Evolutionary conservation across 1,140 invertebrate species (phyloP), one percentile per base, ranked within the genome.

Genomic region (Brachionus koreanus): DNA sequence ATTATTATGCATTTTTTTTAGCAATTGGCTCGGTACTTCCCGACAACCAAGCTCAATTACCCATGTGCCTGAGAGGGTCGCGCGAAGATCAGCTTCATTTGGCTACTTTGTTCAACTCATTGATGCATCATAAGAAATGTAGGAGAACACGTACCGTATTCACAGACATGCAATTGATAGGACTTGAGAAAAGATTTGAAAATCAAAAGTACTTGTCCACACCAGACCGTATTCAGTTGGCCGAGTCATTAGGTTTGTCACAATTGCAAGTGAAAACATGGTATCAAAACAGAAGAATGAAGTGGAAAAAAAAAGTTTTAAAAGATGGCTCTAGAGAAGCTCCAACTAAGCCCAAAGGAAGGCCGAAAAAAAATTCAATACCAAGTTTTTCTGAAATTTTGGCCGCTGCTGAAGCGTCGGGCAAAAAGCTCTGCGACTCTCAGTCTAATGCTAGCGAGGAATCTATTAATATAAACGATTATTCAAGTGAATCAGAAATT

Each of bases 181-280:
- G 88, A 2, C 76, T 90, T 82, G 97, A 98, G 87, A 95, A 97
- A 85, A 91, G 95, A 37, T 99, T 99, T 87, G 95, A 98, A 85
- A 92, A 92, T 0, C 96, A 99, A 87, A 92, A 96, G 79, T 99
- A 99, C 89, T 90, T 99, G 12, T 97, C 95, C 6, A 98, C 97
- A 0, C 96, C 96, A 0, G 97, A 99, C 86, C 89, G 97, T 65
- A 94, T 98, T 6, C 96, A 98, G 86, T 88, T 99, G 57, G 97
- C 97, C 0, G 93, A 93, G 3, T 93, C 93, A 0, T 89, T 99
- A 12, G 94, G 94, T 85, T 90, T 99, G 2, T 97, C 94, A 1
- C 96, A 99, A 90, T 97, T 97, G 0, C 97, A 99, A 89, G 92
- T 92, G 4, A 91, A 90, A 84, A 90, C 89, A 0, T 89, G 88